Evolutionary conservation across 53 echinoderm and acorn worm species (phyloP).

Genomic region (Holothuria scabra): DNA sequence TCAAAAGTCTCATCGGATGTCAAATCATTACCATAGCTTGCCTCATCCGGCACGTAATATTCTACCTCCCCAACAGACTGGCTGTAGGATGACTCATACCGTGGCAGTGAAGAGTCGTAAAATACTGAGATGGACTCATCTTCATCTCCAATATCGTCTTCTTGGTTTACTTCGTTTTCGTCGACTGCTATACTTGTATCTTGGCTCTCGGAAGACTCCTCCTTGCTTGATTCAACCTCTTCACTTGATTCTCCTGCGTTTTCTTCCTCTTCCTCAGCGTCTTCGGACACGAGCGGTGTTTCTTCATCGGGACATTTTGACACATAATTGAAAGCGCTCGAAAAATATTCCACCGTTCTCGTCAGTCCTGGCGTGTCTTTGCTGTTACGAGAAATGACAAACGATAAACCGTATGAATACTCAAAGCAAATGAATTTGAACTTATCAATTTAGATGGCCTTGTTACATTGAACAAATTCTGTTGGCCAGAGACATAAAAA

Average conservation of each 20-base stretch:
- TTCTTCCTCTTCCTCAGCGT: background rate
- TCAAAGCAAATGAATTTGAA: too few species aligned
- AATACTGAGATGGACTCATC: background rate
- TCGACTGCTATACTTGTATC: background rate
- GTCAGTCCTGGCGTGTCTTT: slow-evolving; percentile 32
- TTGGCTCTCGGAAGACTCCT: background rate
- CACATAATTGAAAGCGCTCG: slow-evolving; percentile 17
- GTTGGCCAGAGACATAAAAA: too few species aligned
- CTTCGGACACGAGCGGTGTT: background rate
- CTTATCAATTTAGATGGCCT: too few species aligned
- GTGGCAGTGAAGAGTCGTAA: slow-evolving; percentile 28
- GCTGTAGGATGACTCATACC: slow-evolving; percentile 11
- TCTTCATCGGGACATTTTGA: slow-evolving; percentile 35
- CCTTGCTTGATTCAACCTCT: background rate
- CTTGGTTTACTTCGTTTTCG: background rate
- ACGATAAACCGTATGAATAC: background rate
- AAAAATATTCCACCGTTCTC: slow-evolving; percentile 30
- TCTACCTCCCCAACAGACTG: background rate
- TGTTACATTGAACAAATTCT: too few species aligned
- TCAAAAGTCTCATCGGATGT: background rate
- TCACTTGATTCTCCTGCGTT: slow-evolving; percentile 12
- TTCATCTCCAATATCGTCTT: background rate
- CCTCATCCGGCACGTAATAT: background rate
- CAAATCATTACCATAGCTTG: background rate
- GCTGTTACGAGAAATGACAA: background rate